Evolutionary conservation across 2,888 invertebrate genomes (phyloP).

Genomic region (Penaeus monodon): DNA sequence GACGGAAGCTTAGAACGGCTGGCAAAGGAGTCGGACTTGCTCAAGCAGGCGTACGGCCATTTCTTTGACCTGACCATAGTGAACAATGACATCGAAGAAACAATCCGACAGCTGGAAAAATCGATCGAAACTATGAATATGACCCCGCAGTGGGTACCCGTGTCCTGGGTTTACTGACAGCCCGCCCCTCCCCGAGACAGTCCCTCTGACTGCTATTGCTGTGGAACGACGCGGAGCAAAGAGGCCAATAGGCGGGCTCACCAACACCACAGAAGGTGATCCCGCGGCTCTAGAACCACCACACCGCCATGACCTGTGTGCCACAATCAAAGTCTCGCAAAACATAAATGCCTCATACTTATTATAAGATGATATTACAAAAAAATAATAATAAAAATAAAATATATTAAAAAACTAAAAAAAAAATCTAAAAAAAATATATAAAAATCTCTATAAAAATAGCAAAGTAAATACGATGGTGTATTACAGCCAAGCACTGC

Average conservation of each 20-base stretch:
- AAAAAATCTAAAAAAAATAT: constrained; percentile 14
- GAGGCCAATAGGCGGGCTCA: constrained; percentile 57
- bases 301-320: constrained; percentile 45
- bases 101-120: constrained; percentile 90
- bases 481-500: constrained; percentile 39
- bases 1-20: constrained; percentile 97
- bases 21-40: constrained; percentile 95
- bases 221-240: constrained; percentile 64
- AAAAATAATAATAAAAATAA: neutral
- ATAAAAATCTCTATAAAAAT: constrained; percentile 33
- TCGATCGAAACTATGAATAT: constrained; percentile 91
- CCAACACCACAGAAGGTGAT: constrained; percentile 60
- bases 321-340: constrained; percentile 55
- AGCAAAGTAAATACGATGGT: constrained; percentile 18
- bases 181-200: constrained; percentile 65
- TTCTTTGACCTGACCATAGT: constrained; percentile 98
- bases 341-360: constrained; percentile 42
- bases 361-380: constrained; percentile 25
- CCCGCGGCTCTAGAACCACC: constrained; percentile 51
- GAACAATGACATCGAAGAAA: constrained; percentile 99
- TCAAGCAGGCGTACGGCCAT: constrained; percentile 97
- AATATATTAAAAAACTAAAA: neutral
- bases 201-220: constrained; percentile 65
- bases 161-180: constrained; percentile 94
- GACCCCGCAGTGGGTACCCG: constrained; percentile 96